Evolutionary conservation across 1,140 invertebrate genomes (phyloP).

Genomic region (Hirudo medicinalis): DNA sequence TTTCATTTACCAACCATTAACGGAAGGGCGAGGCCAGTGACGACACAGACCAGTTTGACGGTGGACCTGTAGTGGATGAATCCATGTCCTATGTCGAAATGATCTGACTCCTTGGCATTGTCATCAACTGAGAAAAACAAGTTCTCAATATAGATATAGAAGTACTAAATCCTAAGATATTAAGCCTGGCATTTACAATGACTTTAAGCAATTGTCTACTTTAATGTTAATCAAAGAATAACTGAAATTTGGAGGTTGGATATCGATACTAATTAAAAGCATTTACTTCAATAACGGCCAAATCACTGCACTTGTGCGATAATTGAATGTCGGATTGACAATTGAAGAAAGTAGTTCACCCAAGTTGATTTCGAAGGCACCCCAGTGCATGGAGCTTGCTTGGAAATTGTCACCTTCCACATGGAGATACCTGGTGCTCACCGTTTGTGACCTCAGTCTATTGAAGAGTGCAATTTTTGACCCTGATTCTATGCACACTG

Average conservation of each 20-base stretch:
- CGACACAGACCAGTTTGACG: slow-evolving; percentile 90
- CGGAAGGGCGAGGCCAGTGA: slow-evolving; percentile 94
- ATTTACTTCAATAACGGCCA: too few relatives aligned
- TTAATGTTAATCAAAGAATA: too few relatives aligned
- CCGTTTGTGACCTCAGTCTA: slow-evolving; percentile 89
- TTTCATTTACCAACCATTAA: slow-evolving; percentile 48
- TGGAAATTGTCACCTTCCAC: slow-evolving; percentile 99
- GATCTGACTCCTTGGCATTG: slow-evolving; percentile 85
- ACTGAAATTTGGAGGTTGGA: too few relatives aligned
- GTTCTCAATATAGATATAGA: too few relatives aligned
- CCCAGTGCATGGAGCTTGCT: slow-evolving; percentile 94
- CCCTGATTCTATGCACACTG: slow-evolving; percentile 93
- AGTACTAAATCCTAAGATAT: too few relatives aligned
- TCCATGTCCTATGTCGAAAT: too few relatives aligned
- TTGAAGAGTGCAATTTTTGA: slow-evolving; percentile 99
- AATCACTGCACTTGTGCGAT: too few relatives aligned
- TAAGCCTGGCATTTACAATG: too few relatives aligned
- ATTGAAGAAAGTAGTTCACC: slow-evolving; percentile 41
- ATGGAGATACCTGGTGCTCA: slow-evolving; percentile 93
- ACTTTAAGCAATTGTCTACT: too few relatives aligned
- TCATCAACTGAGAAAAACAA: too few relatives aligned
- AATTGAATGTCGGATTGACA: too few relatives aligned
- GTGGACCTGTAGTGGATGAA: slow-evolving; percentile 97
- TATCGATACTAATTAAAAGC: too few relatives aligned
- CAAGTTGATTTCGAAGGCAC: slow-evolving; percentile 95